A percentile compares a stretch with the other conserved stretches of the same genome.
phyloP scores from a whole-genome alignment of 1,140 invertebrate species.

The Tyrophagus putrescentiae region DNA sequence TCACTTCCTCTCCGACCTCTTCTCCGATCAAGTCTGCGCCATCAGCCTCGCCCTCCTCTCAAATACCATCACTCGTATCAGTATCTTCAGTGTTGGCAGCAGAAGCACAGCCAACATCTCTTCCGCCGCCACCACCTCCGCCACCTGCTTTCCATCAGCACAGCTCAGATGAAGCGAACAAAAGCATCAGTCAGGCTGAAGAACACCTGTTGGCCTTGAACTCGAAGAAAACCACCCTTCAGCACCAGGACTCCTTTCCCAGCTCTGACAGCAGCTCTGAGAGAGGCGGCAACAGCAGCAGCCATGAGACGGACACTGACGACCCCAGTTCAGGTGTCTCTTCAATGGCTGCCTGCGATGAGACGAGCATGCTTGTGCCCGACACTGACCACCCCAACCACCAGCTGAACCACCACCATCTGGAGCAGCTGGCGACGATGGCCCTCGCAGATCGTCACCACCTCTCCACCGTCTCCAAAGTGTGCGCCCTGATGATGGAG shows the following conservation, averaged over 20 bases:
- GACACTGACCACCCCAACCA: not conserved
- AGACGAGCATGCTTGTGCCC: not conserved
- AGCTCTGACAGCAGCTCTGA: not conserved
- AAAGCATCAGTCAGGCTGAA: not conserved
- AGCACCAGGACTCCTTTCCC: not conserved
- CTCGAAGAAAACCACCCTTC: not conserved
- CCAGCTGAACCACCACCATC: not conserved
- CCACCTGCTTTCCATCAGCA: too few species aligned
- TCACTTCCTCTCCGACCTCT: too few species aligned
- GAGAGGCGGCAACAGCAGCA: not conserved
- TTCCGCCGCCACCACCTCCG: not conserved
- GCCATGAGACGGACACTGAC: not conserved
- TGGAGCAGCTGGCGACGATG: too few species aligned
- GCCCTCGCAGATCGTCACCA: not conserved
- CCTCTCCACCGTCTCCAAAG: not conserved
- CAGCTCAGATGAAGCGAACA: not conserved
- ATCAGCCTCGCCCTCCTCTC: constrained; percentile 41
- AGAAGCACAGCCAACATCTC: not conserved
- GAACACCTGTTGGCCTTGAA: not conserved
- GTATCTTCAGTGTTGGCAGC: constrained; percentile 40
- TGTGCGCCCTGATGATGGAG: not conserved
- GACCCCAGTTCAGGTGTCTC: not conserved
- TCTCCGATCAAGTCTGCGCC: not conserved
- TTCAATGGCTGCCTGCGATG: not conserved
- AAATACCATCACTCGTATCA: constrained; percentile 74